Conservation (phyloP, 2,113 vertebrate species). For the Camelus dromedarius region DNA sequence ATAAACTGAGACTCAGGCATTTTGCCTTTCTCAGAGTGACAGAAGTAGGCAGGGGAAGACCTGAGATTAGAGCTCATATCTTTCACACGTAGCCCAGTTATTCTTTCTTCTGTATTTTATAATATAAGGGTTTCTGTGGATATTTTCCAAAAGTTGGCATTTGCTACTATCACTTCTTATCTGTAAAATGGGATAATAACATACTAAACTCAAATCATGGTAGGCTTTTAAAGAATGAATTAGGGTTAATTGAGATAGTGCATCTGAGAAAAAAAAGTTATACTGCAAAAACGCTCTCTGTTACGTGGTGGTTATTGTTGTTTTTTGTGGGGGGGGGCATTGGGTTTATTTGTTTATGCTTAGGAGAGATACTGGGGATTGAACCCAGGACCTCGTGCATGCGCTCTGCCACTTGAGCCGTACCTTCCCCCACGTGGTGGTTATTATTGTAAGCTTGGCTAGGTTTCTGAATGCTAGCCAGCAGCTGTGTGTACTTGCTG, state of each 20-base stretch:
- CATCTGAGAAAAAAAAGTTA: constrained; percentile 19
- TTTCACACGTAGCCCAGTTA: not conserved
- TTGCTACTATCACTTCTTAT: not conserved
- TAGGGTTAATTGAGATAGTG: constrained; percentile 29
- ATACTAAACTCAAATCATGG: not conserved
- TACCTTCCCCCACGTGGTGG: not conserved
- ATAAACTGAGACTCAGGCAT: not conserved
- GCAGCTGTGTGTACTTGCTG: constrained; percentile 34
- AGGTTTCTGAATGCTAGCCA: not conserved
- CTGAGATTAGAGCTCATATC: not conserved
- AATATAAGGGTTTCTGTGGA: not conserved
- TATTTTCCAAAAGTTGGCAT: not conserved
- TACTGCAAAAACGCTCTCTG: not conserved
- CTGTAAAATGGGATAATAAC: constrained; percentile 29
- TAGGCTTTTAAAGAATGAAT: not conserved
- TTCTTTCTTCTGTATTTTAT: not conserved
- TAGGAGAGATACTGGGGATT: too few species aligned
- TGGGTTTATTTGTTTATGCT: too few species aligned
- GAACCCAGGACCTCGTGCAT: too few species aligned
- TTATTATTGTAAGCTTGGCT: constrained; percentile 37
- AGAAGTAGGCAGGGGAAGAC: not conserved
- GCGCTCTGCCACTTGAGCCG: too few species aligned
- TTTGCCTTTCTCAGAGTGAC: not conserved
- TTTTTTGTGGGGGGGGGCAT: too few species aligned
- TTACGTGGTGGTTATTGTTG: constrained; percentile 42